Evolutionary conservation across 2,113 vertebrate species (phyloP), one percentile per base, ranked within the genome.

Genomic region (Onychostoma macrolepis): DNA sequence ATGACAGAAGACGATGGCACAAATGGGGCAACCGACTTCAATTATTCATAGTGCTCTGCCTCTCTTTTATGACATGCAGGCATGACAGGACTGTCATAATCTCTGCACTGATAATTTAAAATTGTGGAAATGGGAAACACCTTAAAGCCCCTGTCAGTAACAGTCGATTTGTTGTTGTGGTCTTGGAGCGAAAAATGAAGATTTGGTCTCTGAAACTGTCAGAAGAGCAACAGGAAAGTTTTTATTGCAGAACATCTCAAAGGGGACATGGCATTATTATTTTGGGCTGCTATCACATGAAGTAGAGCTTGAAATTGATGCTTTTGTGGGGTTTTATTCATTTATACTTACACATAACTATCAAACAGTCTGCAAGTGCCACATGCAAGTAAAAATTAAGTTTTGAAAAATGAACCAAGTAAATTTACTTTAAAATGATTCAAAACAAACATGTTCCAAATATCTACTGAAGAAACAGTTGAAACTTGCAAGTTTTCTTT

Each of bases 21-120:
- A 94, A 94, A 86, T 91, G 82, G 91, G 90, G 85, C 93, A 92
- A 85, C 87, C 89, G 89, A 86, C 90, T 89, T 90, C 89, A 89
- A 92, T 93, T 95, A 94, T 94, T 93, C 92, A 89, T 88, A 89
- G 91, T 89, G 85, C 77, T 85, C 36, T 89, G 86, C 91, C 85
- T 90, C 86, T 90, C 87, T 83, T 30, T 50, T 45, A 77, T 91
- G 90, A 69, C 89, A 83, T 43, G 75, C 71, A 92, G 91, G 90
- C 91, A 76, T 91, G 90, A 92, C 90, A 91, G 50, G 78, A 53
- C 87, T 93, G 91, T 90, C 90, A 91, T 79, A 86, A 89, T 90
- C 86, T 77, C 58, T 76, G 92, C 89, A 89, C 89, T 50, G 75
- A 80, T 90, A 38, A 92, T 92, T 74, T 74, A 80, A 48, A 80